Base-by-base conservation (phyloP, 2,113 vertebrate species). In the Panurus biarmicus region DNA sequence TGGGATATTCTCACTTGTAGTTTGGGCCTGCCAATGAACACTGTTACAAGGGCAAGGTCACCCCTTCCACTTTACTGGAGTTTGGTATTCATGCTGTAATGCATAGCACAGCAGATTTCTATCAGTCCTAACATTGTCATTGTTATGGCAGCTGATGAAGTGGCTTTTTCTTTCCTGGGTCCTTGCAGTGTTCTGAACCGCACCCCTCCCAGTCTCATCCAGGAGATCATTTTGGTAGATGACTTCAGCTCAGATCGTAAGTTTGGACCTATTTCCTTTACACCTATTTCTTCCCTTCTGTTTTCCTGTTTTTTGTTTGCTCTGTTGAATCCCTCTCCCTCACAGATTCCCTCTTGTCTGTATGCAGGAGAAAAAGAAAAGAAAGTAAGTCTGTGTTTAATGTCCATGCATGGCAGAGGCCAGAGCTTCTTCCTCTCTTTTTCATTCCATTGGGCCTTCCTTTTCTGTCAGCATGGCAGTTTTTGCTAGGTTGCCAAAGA, bases 161-260 rank as follows among this genome's bases (percentile, higher is more conserved):
- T 80, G 44, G 83, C 33, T 95, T 67, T 83, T 85, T 89, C 45
- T 28, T 93, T 19, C 60, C 77, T 86, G 42, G 76, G 11, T 93
- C 57, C 58, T 48, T 94, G 57, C 96, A 99, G 99, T 14, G 98
- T 99, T 87, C 96, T 99, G 95, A 98, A 98, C 96, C 97, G 99
- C 80, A 99, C 98, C 87, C 99, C 99, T 87, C 89, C 98, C 35
- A 96, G 94, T 85, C 97, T 99, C 84, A 98, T 99, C 94, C 99
- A 99, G 89, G 99, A 99, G 96, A 99, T 99, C 67, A 99, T 99
- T 96, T 97, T 99, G 87, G 99, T 99, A 60, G 99, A 99, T 79
- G 99, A 99, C 98, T 99, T 99, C 98, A 99, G 99, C 97, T 97
- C 98, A 5, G 99, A 99, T 90, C 95, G 99, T 99, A 97, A 99